Evolutionary conservation across 2,797 vertebrate genomes (phyloP).

Genomic region (Sternarchorhynchus goeldii): DNA sequence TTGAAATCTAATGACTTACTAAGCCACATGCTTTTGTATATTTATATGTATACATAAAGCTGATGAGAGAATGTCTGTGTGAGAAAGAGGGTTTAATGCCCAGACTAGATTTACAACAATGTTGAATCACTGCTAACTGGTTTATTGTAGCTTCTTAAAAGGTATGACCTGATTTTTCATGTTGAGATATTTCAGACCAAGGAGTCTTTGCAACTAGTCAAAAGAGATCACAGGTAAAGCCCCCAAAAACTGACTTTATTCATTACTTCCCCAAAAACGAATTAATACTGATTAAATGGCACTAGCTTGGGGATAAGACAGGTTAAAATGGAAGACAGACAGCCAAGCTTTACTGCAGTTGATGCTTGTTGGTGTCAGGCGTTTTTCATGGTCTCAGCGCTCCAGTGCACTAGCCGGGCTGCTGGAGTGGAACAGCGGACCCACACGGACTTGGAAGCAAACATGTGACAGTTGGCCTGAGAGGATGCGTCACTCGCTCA

Average conservation of each 20-base stretch:
- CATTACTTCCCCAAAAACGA: too few species aligned
- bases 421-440: slow-evolving; percentile 50
- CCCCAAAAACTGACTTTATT: too few species aligned
- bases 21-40: slow-evolving; percentile 41
- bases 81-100: slow-evolving; percentile 23
- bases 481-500: slow-evolving; percentile 45
- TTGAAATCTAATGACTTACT: slow-evolving; percentile 49
- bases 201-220: too few species aligned
- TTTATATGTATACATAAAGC: slow-evolving; percentile 32
- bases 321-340: too few species aligned
- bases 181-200: too few species aligned
- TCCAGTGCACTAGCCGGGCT: slow-evolving; percentile 20
- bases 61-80: slow-evolving; percentile 22
- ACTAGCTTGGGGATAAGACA: too few species aligned
- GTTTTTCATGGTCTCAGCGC: slow-evolving; percentile 12
- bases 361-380: slow-evolving; percentile 17
- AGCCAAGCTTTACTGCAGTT: slow-evolving; percentile 21
- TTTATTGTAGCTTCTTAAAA: slow-evolving; percentile 1
- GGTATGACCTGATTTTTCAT: neutral
- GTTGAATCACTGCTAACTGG: neutral
- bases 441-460: slow-evolving; percentile 43
- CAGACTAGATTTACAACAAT: slow-evolving; percentile 17
- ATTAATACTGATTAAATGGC: too few species aligned
- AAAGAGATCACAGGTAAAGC: too few species aligned
- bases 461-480: slow-evolving; percentile 53